Conservation (phyloP, 2,797 vertebrate genomes). For the Prionace glauca region DNA sequence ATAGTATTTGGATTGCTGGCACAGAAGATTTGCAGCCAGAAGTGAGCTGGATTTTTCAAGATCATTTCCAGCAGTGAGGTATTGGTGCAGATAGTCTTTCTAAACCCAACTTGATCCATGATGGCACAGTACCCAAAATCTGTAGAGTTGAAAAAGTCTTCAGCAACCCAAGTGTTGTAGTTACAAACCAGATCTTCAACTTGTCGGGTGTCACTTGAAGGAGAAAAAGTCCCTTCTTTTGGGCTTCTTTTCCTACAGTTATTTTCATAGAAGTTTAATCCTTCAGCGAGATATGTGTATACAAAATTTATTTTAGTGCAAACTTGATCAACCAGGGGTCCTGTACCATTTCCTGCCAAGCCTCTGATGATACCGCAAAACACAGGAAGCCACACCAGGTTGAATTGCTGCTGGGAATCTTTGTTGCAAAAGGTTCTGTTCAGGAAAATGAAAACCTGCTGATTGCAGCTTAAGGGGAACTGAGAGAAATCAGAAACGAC, state of each 20-base stretch:
- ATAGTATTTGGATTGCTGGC: slow-evolving; percentile 50
- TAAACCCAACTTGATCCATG: background rate
- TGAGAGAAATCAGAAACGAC: slow-evolving; percentile 36
- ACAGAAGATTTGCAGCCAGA: slow-evolving; percentile 63
- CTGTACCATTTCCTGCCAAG: slow-evolving; percentile 49
- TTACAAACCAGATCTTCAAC: background rate
- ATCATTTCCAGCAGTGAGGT: slow-evolving; percentile 50
- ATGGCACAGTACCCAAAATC: background rate
- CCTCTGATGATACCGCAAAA: slow-evolving; percentile 55
- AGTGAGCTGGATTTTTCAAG: slow-evolving; percentile 51
- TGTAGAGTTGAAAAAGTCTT: background rate
- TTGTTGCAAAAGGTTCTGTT: slow-evolving; percentile 60
- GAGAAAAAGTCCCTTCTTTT: too few relatives aligned
- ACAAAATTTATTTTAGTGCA: slow-evolving; percentile 51
- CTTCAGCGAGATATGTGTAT: slow-evolving; percentile 47
- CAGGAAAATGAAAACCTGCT: slow-evolving; percentile 48
- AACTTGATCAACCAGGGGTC: slow-evolving; percentile 54
- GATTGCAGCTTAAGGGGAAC: slow-evolving; percentile 50
- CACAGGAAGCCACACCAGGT: slow-evolving; percentile 46
- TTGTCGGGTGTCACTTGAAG: background rate
- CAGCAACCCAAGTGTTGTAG: background rate
- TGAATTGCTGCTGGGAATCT: slow-evolving; percentile 44
- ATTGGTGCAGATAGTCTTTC: slow-evolving; percentile 53
- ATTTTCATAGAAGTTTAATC: slow-evolving; percentile 40
- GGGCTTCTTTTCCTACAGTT: background rate